phyloP scores from a whole-genome alignment of 1,140 invertebrate species.

The Coelopa frigida region DNA sequence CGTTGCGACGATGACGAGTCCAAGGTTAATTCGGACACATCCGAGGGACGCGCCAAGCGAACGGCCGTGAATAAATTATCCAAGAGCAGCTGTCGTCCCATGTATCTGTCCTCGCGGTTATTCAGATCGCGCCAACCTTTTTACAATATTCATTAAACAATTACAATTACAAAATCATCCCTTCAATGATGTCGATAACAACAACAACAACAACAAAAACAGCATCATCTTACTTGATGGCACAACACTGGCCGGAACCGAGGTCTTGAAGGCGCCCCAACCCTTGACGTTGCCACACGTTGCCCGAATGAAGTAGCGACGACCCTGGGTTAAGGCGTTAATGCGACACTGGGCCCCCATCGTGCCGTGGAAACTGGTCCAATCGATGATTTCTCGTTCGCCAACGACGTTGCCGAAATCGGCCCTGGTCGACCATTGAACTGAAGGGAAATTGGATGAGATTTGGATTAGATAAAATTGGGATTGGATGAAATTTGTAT shows the following conservation, averaged over 20 bases:
- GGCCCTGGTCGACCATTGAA: slow-evolving; percentile 79
- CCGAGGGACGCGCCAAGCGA: slow-evolving; percentile 55
- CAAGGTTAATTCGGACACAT: slow-evolving; percentile 48
- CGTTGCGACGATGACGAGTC: slow-evolving; percentile 55
- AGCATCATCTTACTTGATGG: slow-evolving; percentile 72
- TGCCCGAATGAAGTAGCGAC: slow-evolving; percentile 80
- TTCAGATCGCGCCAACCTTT: slow-evolving; percentile 80
- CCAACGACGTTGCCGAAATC: slow-evolving; percentile 74
- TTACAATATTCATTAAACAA: too few relatives aligned
- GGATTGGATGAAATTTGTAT: too few relatives aligned
- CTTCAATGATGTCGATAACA: background rate
- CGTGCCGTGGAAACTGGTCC: slow-evolving; percentile 52
- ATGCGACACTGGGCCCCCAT: slow-evolving; percentile 59
- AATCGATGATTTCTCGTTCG: slow-evolving; percentile 64
- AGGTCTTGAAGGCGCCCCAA: slow-evolving; percentile 67
- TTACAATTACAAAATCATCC: slow-evolving; percentile 8
- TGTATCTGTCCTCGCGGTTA: slow-evolving; percentile 52
- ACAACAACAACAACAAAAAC: background rate
- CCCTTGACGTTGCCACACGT: slow-evolving; percentile 85
- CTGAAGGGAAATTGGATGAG: slow-evolving; percentile 44
- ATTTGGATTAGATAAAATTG: too few relatives aligned
- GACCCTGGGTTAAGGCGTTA: slow-evolving; percentile 68
- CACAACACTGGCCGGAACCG: slow-evolving; percentile 72
- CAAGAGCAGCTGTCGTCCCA: slow-evolving; percentile 61
- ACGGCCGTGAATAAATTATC: slow-evolving; percentile 70